Conservation (phyloP, 1,140 invertebrate genomes). For the Drosophila kurseongensis region DNA sequence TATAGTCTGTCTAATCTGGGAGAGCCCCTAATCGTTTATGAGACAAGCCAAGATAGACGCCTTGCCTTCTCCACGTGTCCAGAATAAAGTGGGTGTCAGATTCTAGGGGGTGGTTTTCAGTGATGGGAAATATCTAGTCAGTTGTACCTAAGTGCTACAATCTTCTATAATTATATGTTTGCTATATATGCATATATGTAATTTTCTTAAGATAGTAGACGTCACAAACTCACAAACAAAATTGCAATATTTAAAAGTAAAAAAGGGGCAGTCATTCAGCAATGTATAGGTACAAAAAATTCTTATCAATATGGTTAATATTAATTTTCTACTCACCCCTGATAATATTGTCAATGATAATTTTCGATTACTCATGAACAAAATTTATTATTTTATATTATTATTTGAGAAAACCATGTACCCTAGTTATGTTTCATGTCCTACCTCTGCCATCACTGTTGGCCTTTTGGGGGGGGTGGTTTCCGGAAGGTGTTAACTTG, state of each 20-base stretch:
- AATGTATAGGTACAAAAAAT: not conserved
- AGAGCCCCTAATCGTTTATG: slow-evolving; percentile 31
- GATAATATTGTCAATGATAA: not conserved
- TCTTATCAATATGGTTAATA: not conserved
- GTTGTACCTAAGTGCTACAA: slow-evolving; percentile 7
- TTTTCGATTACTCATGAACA: not conserved
- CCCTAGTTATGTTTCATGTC: not conserved
- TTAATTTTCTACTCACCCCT: not conserved
- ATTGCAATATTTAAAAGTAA: not conserved
- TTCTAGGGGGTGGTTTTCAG: slow-evolving; percentile 17
- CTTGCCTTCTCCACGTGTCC: slow-evolving; percentile 34
- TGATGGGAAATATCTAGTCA: not conserved
- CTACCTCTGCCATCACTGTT: slow-evolving; percentile 11
- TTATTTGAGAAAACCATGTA: not conserved
- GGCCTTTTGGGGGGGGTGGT: slow-evolving; percentile 7
- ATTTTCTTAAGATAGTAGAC: not conserved
- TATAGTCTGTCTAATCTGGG: slow-evolving; percentile 11
- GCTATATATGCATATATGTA: not conserved
- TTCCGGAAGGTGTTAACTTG: slow-evolving; percentile 32
- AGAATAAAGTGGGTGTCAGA: slow-evolving; percentile 16
- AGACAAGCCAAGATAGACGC: slow-evolving; percentile 29
- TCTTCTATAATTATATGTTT: not conserved
- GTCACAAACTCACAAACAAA: not conserved
- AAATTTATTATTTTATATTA: not conserved
- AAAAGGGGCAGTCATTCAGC: no score